phyloP scores from a whole-genome alignment of 2,888 invertebrate genomes.

The Cephonodes hylas region DNA sequence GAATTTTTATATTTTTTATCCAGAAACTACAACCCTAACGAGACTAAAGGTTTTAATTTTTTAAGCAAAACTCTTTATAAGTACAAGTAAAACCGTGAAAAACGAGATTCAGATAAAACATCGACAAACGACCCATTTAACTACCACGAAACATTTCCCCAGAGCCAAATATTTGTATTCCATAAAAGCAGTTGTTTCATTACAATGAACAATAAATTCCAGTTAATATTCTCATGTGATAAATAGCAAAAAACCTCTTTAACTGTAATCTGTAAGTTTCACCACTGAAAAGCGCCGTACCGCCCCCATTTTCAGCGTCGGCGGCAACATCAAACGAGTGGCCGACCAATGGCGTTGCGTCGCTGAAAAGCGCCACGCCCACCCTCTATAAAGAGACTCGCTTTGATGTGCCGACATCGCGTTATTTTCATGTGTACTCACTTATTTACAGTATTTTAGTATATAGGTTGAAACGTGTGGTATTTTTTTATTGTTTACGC shows the following conservation, averaged over 20 bases:
- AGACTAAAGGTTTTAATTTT: no score
- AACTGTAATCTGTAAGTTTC: conserved; percentile 37
- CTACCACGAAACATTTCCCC: no score
- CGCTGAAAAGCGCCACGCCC: conserved; percentile 77
- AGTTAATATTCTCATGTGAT: conserved; percentile 31
- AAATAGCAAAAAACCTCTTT: conserved; percentile 38
- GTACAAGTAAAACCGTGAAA: no score
- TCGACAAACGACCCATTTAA: no score
- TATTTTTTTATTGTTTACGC: neutral
- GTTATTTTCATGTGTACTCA: neutral
- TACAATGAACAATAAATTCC: conserved; percentile 23
- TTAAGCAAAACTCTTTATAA: no score
- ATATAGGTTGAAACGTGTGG: neutral
- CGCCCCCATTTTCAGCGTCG: conserved; percentile 64
- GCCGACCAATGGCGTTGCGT: conserved; percentile 54
- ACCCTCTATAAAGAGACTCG: conserved; percentile 72
- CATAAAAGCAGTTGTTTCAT: conserved; percentile 18
- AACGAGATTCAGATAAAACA: no score
- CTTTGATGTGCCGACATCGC: conserved; percentile 45
- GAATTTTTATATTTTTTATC: no score
- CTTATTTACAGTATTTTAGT: neutral
- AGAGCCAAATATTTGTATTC: neutral
- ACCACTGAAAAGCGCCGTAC: conserved; percentile 65
- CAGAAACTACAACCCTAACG: no score
- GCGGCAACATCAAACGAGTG: conserved; percentile 48